A percentile compares a stretch with the other conserved stretches of the same genome.
Conservation (phyloP, 2,888 invertebrate genomes). For the Sycophila texana region DNA sequence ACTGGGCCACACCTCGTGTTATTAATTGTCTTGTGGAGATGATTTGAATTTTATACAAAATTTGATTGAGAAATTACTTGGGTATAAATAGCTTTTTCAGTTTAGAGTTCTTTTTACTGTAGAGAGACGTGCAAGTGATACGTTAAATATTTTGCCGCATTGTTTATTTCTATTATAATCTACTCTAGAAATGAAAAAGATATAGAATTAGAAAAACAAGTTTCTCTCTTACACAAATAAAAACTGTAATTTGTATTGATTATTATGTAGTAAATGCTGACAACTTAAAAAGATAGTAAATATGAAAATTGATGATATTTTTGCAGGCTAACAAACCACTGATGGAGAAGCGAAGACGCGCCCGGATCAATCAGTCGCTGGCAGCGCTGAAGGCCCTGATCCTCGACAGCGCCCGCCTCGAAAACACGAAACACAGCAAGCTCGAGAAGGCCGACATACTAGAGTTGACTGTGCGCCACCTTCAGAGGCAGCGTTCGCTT, state of each 20-base stretch:
- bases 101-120: too few species aligned
- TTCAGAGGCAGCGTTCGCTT: slow-evolving; percentile 84
- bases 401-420: slow-evolving; percentile 82
- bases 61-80: too few species aligned
- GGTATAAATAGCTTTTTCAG: too few species aligned
- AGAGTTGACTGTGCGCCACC: slow-evolving; percentile 88
- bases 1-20: background rate
- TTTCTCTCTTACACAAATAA: background rate
- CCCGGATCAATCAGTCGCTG: slow-evolving; percentile 85
- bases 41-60: too few species aligned
- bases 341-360: slow-evolving; percentile 86
- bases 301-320: background rate
- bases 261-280: background rate
- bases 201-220: background rate
- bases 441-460: slow-evolving; percentile 91
- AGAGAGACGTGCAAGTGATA: too few species aligned
- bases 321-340: slow-evolving; percentile 85
- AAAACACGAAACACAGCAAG: slow-evolving; percentile 86
- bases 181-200: too few species aligned
- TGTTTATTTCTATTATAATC: too few species aligned
- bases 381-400: slow-evolving; percentile 85
- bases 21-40: too few species aligned
- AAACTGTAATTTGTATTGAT: background rate
- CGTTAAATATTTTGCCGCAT: too few species aligned
- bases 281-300: background rate